Evolutionary conservation across 2,888 invertebrate species (phyloP).

Genomic region (Aproaerema taeniolella): DNA sequence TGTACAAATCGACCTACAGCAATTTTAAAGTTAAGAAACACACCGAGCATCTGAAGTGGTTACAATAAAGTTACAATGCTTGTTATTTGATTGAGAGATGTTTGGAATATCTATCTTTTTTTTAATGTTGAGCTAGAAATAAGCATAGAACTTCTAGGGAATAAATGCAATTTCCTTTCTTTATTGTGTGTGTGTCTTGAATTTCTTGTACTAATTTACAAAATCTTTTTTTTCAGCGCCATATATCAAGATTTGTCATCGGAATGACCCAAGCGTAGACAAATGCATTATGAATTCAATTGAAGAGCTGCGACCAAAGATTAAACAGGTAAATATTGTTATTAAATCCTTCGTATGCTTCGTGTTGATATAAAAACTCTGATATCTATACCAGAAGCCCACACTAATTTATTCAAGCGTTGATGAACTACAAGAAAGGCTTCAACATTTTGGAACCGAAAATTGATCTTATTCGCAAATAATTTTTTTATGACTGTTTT

Average conservation of each 20-base stretch:
- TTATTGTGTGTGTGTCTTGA: too few relatives aligned
- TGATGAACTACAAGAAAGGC: neutral
- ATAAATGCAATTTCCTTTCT: too few relatives aligned
- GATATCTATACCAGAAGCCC: too few relatives aligned
- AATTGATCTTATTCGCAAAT: too few relatives aligned
- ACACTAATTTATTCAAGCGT: too few relatives aligned
- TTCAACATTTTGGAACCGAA: neutral
- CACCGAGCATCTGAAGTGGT: neutral
- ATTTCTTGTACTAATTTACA: neutral
- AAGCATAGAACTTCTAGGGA: too few relatives aligned
- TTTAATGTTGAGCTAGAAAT: too few relatives aligned
- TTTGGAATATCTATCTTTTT: too few relatives aligned
- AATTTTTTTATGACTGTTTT: too few relatives aligned
- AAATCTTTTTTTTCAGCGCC: slow-evolving; percentile 67
- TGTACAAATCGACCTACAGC: slow-evolving; percentile 2
- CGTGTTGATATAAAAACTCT: too few relatives aligned
- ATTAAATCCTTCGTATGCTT: too few relatives aligned
- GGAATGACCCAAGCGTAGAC: slow-evolving; percentile 79
- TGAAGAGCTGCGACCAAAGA: slow-evolving; percentile 75
- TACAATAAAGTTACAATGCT: neutral
- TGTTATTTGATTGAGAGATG: too few relatives aligned
- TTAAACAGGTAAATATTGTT: slow-evolving; percentile 57
- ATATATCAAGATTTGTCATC: slow-evolving; percentile 81
- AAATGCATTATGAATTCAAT: slow-evolving; percentile 80
- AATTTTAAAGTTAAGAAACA: slow-evolving; percentile 7